phyloP scores from a whole-genome alignment of 1,140 invertebrate species.

The Drosophila punjabiensis region DNA sequence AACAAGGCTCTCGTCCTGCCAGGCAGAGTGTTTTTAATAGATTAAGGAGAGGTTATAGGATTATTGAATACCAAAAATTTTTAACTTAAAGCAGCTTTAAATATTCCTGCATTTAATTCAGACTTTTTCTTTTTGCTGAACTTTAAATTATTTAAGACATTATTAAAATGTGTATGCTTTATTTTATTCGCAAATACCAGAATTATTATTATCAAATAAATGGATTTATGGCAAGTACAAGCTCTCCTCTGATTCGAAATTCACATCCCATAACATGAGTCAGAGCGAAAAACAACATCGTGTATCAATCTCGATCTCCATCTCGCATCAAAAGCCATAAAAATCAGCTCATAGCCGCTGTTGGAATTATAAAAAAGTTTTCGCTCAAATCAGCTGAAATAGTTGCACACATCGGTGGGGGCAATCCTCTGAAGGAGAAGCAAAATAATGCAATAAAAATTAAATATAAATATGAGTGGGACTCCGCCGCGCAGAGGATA shows the following conservation, averaged over 20 bases:
- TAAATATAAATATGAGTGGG: constrained; percentile 27
- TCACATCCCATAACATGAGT: neutral
- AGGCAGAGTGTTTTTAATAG: neutral
- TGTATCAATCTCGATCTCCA: neutral
- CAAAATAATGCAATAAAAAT: constrained; percentile 39
- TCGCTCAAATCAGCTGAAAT: constrained; percentile 32
- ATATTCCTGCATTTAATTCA: neutral
- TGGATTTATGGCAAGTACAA: neutral
- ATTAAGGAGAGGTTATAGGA: neutral
- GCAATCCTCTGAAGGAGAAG: neutral
- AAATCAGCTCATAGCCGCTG: constrained; percentile 6
- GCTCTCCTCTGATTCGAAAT: neutral
- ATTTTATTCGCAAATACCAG: neutral
- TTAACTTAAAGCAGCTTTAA: neutral
- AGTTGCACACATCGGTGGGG: constrained; percentile 17
- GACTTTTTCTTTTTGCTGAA: neutral
- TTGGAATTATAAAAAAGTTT: constrained; percentile 34
- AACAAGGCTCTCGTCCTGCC: constrained; percentile 8
- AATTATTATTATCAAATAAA: too few relatives aligned
- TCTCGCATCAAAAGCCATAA: constrained; percentile 14
- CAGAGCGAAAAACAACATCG: neutral
- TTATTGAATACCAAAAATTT: neutral
- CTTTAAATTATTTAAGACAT: neutral
- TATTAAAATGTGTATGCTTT: neutral
- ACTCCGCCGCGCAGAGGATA: neutral